These are phyloP conservation scores for Muscicapa adusta DNA, from an alignment of 2,113 vertebrate species.

Conservation along the genomic window DNA sequence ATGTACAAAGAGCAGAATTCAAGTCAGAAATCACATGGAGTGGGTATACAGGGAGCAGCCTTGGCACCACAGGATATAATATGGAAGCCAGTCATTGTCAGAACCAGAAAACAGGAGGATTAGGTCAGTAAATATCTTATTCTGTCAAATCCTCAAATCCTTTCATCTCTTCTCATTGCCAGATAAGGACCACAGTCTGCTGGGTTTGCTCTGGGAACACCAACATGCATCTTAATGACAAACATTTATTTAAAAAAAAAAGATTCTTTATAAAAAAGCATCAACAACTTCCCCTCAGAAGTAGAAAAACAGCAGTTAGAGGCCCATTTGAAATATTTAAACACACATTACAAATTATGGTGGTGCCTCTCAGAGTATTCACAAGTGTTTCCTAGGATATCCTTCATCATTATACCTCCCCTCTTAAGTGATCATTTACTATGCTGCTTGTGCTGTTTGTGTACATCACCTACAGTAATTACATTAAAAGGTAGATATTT, in stretches of 20 bases:
- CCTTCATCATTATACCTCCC: neutral
- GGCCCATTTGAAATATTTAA: neutral
- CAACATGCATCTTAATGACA: accelerated
- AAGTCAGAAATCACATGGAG: neutral
- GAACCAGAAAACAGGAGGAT: slow-evolving; percentile 18
- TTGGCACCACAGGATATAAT: neutral
- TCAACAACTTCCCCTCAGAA: neutral
- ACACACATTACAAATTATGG: neutral
- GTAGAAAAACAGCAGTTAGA: neutral
- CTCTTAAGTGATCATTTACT: neutral
- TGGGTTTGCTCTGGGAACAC: neutral
- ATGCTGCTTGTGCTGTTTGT: neutral
- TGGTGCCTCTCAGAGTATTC: neutral
- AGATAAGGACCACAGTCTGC: neutral
- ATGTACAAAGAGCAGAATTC: neutral
- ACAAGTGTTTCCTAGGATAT: neutral
- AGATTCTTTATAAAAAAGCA: neutral
- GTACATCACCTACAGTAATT: neutral
- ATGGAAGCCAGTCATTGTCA: neutral
- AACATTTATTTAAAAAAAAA: neutral
- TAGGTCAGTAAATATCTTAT: neutral
- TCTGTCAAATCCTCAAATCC: slow-evolving; percentile 37
- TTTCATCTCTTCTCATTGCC: slow-evolving; percentile 7
- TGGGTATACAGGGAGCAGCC: accelerated
- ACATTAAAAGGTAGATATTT: neutral